phyloP scores from a whole-genome alignment of 37 sponge, comb jelly and placozoan genomes.

The Geodia barretti region DNA sequence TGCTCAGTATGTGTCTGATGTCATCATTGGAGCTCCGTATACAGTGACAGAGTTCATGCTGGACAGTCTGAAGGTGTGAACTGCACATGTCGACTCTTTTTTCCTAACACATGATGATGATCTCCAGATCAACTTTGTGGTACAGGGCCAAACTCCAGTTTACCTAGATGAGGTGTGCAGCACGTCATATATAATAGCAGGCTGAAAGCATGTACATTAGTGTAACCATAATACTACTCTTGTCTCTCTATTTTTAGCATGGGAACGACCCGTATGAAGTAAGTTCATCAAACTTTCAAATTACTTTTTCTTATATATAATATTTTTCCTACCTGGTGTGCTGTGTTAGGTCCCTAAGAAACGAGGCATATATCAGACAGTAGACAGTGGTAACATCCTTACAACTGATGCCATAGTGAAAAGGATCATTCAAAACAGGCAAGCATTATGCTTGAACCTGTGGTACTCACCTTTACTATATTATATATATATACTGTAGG shows the following conservation, averaged over 20 bases:
- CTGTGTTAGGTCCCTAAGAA: constrained; percentile 76
- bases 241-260: constrained; percentile 62
- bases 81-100: too few relatives aligned
- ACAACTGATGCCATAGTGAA: constrained; percentile 59
- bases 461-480: neutral
- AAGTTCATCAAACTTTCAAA: too few relatives aligned
- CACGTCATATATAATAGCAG: too few relatives aligned
- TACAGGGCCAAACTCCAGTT: constrained; percentile 77
- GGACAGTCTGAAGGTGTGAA: constrained; percentile 85
- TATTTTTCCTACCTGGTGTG: too few relatives aligned
- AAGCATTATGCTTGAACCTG: neutral
- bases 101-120: too few relatives aligned
- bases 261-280: constrained; percentile 82
- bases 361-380: constrained; percentile 67
- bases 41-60: constrained; percentile 71
- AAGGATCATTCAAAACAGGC: constrained; percentile 75
- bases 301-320: too few relatives aligned
- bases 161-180: constrained; percentile 47
- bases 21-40: constrained; percentile 93
- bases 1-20: constrained; percentile 92
- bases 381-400: constrained; percentile 79
- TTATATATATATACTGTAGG: constrained; percentile 11
- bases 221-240: too few relatives aligned
- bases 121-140: constrained; percentile 72
- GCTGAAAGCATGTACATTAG: too few relatives aligned